Evolutionary conservation across 2,888 invertebrate genomes (phyloP), one percentile per base, ranked within the genome.

Genomic region (Callinectes sapidus): DNA sequence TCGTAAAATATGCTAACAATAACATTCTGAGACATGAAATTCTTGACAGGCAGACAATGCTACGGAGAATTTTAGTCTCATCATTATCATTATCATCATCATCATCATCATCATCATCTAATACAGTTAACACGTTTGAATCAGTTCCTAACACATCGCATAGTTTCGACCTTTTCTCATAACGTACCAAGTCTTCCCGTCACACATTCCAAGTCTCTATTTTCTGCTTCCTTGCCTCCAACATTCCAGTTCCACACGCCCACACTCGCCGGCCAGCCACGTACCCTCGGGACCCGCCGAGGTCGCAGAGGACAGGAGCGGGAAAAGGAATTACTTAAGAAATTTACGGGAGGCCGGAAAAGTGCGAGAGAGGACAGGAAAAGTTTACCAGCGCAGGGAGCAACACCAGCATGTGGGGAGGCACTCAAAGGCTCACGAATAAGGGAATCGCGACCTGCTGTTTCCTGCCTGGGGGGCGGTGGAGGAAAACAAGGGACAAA

Each of bases 271-370:
- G 16, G 35, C 81, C 81, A n/a, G 13, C 81, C 13, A 18, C 18
- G 35, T 13, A 81, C 81, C 81, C 35, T 35, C 18, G 35, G 81
- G 81, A 81, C 5, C 32, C 35, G 32, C 16, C 16, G 35, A 81
- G 35, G 81, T 81, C 81, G 10, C 81, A 1, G 81, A 35, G 81
- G 32, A 81, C 81, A 18, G 18, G 35, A 71, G 28, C 28, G 71
- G n/a, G 71, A 28, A 35, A 81, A 35, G 81, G 81, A 48, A 87
- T 42, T 32, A 54, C n/a, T 23, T 8, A 28, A 87, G 87, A 87
- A 48, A 87, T n/a, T 54, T 87, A 54, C 28, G 54, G 32, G n/a
- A 87, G 87, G 8, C 54, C 16, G 55, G 55, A 87, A 48, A 88
- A 55, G 16, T 8, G 87, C 18, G 87, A 48, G 87, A 87, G n/a